Evolutionary conservation across 2,888 invertebrate species (phyloP).

Genomic region (Aplocera efformata): DNA sequence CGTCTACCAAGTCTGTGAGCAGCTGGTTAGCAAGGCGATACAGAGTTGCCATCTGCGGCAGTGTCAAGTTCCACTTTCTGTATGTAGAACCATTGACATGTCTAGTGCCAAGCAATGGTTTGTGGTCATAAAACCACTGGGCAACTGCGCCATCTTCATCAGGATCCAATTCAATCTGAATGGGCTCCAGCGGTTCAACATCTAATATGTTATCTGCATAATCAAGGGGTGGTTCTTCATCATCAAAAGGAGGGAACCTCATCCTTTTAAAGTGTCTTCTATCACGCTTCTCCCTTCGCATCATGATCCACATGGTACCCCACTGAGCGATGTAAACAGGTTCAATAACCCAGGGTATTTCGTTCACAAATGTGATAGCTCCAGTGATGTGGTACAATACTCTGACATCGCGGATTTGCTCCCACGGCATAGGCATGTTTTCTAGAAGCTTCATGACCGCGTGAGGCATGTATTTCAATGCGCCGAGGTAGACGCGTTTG

Average conservation of each 20-base stretch:
- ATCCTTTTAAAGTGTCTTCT: slow-evolving; percentile 99
- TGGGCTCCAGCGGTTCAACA: slow-evolving; percentile 99
- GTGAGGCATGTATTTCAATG: slow-evolving; percentile 99
- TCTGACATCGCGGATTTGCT: slow-evolving; percentile 98
- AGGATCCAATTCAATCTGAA: slow-evolving; percentile 97
- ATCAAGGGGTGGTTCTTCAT: slow-evolving; percentile 99
- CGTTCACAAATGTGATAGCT: slow-evolving; percentile 99
- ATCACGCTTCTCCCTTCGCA: slow-evolving; percentile 99
- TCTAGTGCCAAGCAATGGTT: slow-evolving; percentile 95
- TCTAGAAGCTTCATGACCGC: slow-evolving; percentile 99
- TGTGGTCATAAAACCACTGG: slow-evolving; percentile 99
- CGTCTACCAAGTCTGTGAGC: slow-evolving; percentile 97
- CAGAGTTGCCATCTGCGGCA: slow-evolving; percentile 98
- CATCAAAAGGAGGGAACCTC: slow-evolving; percentile 99
- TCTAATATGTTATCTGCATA: slow-evolving; percentile 99
- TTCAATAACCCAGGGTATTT: slow-evolving; percentile 99
- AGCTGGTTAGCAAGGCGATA: slow-evolving; percentile 99
- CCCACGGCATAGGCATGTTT: slow-evolving; percentile 99
- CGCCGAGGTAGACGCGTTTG: slow-evolving; percentile 98
- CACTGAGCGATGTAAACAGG: slow-evolving; percentile 99
- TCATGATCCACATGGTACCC: slow-evolving; percentile 99
- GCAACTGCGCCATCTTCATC: slow-evolving; percentile 95
- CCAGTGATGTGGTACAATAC: slow-evolving; percentile 99
- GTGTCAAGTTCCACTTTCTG: slow-evolving; percentile 95
- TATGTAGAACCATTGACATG: slow-evolving; percentile 98